Conservation (phyloP, 2,888 invertebrate genomes). For the Troides oblongomaculatus region DNA sequence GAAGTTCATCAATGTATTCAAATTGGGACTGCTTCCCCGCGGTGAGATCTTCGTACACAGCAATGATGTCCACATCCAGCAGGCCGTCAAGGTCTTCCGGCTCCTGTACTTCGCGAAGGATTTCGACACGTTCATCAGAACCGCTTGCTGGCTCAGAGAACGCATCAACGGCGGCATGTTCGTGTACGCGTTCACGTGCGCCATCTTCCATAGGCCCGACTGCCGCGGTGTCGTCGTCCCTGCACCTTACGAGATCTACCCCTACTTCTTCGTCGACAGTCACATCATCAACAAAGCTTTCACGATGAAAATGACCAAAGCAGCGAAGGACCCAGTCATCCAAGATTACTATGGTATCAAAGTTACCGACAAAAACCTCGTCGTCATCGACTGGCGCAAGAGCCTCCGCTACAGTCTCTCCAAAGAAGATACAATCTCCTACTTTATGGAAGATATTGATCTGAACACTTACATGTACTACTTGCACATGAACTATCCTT, state of each 20-base stretch:
- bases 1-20: slow-evolving; percentile 77
- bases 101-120: slow-evolving; percentile 84
- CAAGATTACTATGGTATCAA: slow-evolving; percentile 74
- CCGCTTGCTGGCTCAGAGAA: slow-evolving; percentile 85
- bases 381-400: slow-evolving; percentile 85
- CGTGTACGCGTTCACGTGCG: slow-evolving; percentile 84
- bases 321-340: slow-evolving; percentile 74
- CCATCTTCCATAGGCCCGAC: slow-evolving; percentile 84
- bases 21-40: slow-evolving; percentile 80
- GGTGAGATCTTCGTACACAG: slow-evolving; percentile 82
- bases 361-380: slow-evolving; percentile 77
- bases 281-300: slow-evolving; percentile 85
- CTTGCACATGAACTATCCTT: slow-evolving; percentile 84
- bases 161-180: slow-evolving; percentile 87
- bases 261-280: slow-evolving; percentile 86
- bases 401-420: slow-evolving; percentile 79
- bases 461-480: slow-evolving; percentile 86
- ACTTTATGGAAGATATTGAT: slow-evolving; percentile 89
- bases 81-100: slow-evolving; percentile 82
- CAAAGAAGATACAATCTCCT: slow-evolving; percentile 82
- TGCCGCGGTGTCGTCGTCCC: slow-evolving; percentile 84
- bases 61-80: slow-evolving; percentile 80
- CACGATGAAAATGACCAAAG: slow-evolving; percentile 82
- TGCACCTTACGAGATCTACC: slow-evolving; percentile 87
- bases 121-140: slow-evolving; percentile 83